Conservation (phyloP, 2,797 vertebrate genomes). For the Pogonophryne albipinna region DNA sequence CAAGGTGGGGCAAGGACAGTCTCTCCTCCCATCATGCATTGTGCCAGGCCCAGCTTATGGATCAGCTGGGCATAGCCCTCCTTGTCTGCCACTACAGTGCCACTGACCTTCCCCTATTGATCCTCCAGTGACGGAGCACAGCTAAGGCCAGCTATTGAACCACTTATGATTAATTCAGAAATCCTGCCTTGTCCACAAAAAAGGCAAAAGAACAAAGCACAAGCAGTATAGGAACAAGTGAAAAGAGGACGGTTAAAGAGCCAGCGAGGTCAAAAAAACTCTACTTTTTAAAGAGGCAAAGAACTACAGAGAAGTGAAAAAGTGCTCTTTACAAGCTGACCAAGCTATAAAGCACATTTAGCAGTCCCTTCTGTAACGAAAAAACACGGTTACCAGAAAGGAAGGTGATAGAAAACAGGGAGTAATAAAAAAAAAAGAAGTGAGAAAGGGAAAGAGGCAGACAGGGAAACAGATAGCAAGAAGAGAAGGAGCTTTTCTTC, state of each 20-base stretch:
- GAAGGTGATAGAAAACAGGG: conserved; percentile 39
- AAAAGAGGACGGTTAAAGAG: conserved; percentile 63
- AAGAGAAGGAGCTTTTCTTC: conserved; percentile 65
- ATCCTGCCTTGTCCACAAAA: conserved; percentile 78
- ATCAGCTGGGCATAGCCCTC: conserved; percentile 76
- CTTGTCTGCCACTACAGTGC: conserved; percentile 64
- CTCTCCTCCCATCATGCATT: conserved; percentile 65
- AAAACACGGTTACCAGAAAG: conserved; percentile 39
- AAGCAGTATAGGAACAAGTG: conserved; percentile 54
- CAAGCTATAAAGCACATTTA: conserved; percentile 70
- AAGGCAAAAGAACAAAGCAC: conserved; percentile 73
- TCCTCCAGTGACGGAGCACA: conserved; percentile 77
- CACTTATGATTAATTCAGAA: conserved; percentile 86
- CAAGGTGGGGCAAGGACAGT: conserved; percentile 59
- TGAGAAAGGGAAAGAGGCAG: conserved; percentile 45
- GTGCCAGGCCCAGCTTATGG: conserved; percentile 79
- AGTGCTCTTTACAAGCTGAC: conserved; percentile 71
- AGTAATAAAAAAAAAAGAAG: conserved; percentile 41
- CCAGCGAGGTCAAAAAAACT: conserved; percentile 64
- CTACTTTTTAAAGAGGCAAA: conserved; percentile 66
- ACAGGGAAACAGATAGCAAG: conserved; percentile 58
- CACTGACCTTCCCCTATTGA: conserved; percentile 83
- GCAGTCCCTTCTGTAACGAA: conserved; percentile 67
- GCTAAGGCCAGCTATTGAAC: conserved; percentile 84
- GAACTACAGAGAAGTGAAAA: conserved; percentile 47